These are phyloP conservation scores for Drosophila nebulosa DNA, from an alignment of 1,140 invertebrate species.

Conservation along the genomic window DNA sequence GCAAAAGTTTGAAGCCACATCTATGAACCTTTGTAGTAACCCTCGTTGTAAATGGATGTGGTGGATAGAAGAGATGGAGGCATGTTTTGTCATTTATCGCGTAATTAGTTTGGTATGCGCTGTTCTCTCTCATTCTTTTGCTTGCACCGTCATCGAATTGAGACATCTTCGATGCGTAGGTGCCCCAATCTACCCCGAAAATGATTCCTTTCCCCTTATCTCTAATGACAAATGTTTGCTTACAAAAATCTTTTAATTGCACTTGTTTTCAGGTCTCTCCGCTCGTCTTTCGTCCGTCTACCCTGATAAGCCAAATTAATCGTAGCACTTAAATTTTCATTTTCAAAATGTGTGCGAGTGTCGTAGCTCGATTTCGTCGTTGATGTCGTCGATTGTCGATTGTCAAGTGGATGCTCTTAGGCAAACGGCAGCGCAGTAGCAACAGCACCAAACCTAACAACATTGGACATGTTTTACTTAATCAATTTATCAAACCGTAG, in stretches of 20 bases:
- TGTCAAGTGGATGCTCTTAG: constrained; percentile 14
- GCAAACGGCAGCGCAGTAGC: constrained; percentile 4
- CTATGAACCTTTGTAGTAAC: too few species aligned
- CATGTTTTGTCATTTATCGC: constrained; percentile 52
- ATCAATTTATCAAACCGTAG: constrained; percentile 62
- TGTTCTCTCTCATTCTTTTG: not conserved
- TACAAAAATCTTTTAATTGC: constrained; percentile 77
- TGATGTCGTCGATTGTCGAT: constrained; percentile 46
- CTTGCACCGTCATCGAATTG: constrained; percentile 27
- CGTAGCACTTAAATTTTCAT: constrained; percentile 78
- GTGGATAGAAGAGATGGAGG: not conserved
- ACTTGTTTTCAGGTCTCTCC: constrained; percentile 57
- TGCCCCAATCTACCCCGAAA: not conserved
- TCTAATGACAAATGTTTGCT: constrained; percentile 79
- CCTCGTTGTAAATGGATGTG: constrained; percentile 2
- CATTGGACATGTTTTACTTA: constrained; percentile 59
- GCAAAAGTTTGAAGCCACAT: too few species aligned
- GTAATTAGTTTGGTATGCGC: constrained; percentile 65
- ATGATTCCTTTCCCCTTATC: constrained; percentile 40
- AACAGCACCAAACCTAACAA: constrained; percentile 2
- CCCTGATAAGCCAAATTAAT: constrained; percentile 78
- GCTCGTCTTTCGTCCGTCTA: constrained; percentile 7
- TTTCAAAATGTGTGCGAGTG: constrained; percentile 46
- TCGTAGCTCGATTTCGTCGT: constrained; percentile 36
- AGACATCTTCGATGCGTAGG: constrained; percentile 70